Conservation (phyloP, 2,888 invertebrate genomes). For the Alcis repandata region DNA sequence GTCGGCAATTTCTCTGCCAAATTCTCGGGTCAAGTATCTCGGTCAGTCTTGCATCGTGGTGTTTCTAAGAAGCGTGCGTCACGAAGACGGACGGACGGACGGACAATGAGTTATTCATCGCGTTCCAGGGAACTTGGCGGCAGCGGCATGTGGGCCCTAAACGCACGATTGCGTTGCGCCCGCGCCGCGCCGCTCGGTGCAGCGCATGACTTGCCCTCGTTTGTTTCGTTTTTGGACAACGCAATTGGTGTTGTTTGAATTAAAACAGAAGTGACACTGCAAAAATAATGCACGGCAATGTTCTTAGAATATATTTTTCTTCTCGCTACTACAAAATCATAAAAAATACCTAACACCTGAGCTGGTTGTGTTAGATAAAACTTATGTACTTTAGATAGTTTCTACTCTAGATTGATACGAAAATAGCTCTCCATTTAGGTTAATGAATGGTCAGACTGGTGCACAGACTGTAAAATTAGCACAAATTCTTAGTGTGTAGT, state of each 20-base stretch:
- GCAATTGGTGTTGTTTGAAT: constrained; percentile 33
- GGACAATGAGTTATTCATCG: constrained; percentile 86
- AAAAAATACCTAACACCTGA: not conserved
- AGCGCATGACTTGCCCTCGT: constrained; percentile 74
- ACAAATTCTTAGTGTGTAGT: constrained; percentile 38
- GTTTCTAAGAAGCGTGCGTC: constrained; percentile 83
- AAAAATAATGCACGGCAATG: not conserved
- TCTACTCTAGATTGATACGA: constrained; percentile 10
- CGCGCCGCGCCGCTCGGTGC: constrained; percentile 61
- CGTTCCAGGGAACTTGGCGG: constrained; percentile 81
- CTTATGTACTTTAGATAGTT: not conserved
- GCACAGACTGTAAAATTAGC: constrained; percentile 42
- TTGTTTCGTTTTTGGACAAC: constrained; percentile 64
- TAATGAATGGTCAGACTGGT: constrained; percentile 31
- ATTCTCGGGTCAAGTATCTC: constrained; percentile 79
- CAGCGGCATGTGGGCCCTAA: constrained; percentile 72
- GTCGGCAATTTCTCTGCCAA: constrained; percentile 57
- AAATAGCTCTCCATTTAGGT: constrained; percentile 30
- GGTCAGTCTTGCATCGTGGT: constrained; percentile 74
- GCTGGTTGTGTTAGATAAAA: too few species aligned
- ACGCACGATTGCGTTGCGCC: constrained; percentile 80
- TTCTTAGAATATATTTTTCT: not conserved
- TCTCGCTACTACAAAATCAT: not conserved
- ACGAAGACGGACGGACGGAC: constrained; percentile 78
- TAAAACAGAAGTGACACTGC: constrained; percentile 38